Evolutionary conservation across 2,797 vertebrate genomes (phyloP).

Genomic region (Melanogrammus aeglefinus): DNA sequence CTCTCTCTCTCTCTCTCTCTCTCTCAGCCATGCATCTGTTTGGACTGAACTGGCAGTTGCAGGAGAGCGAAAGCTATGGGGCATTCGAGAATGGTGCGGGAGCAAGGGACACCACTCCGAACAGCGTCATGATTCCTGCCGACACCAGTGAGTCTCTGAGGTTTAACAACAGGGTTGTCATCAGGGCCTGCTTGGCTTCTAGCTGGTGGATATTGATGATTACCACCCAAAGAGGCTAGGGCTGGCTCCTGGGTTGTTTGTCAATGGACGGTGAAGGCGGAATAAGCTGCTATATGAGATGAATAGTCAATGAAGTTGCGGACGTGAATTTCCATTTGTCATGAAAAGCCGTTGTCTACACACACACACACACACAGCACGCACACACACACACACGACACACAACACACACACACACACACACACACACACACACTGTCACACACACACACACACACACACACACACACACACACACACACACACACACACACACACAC

Average conservation of each 20-base stretch:
- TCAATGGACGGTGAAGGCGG: too few species aligned
- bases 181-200: background rate
- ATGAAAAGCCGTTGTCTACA: background rate
- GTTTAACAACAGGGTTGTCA: background rate
- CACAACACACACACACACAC: background rate
- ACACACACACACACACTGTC: background rate
- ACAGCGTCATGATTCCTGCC: conserved; percentile 85
- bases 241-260: background rate
- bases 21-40: conserved; percentile 94
- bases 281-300: too few species aligned
- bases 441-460: conserved; percentile 11
- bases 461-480: conserved; percentile 7
- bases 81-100: conserved; percentile 85
- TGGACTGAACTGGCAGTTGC: conserved; percentile 98
- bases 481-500: background rate
- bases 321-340: background rate
- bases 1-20: background rate
- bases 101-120: conserved; percentile 83
- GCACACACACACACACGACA: background rate
- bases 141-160: conserved; percentile 82
- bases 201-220: background rate
- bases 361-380: background rate
- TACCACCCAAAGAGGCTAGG: background rate
- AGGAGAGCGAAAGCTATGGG: conserved; percentile 88
- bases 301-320: background rate